Conservation (phyloP, 2,888 invertebrate genomes). For the Ophion ventricosus region DNA sequence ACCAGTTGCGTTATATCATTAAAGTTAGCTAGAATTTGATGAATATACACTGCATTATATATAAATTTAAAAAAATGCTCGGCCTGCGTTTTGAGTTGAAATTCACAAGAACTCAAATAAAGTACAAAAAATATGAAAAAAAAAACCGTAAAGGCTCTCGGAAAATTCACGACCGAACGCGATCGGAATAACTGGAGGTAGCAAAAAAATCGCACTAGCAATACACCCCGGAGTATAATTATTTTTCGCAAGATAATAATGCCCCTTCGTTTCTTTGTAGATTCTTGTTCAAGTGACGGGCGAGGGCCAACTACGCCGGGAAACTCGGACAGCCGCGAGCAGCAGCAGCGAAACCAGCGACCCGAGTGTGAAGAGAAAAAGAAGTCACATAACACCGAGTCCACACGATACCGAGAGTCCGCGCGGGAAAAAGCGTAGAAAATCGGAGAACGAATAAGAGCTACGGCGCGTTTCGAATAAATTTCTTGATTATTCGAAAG, state of each 20-base stretch:
- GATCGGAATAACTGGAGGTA: too few species aligned
- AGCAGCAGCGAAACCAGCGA: constrained; percentile 78
- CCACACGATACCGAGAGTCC: constrained; percentile 80
- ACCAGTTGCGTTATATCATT: too few species aligned
- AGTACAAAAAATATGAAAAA: too few species aligned
- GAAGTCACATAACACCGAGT: constrained; percentile 80
- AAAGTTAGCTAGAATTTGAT: too few species aligned
- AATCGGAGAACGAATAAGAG: constrained; percentile 79
- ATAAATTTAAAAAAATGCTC: too few species aligned
- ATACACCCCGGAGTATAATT: too few species aligned
- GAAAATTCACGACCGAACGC: too few species aligned
- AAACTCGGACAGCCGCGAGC: constrained; percentile 81
- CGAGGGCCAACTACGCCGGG: constrained; percentile 79
- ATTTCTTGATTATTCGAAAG: not conserved
- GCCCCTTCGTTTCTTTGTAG: constrained; percentile 68
- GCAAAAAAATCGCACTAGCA: too few species aligned
- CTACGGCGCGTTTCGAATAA: not conserved
- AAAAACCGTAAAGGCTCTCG: too few species aligned
- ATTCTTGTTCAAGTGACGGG: constrained; percentile 80
- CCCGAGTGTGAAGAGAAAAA: constrained; percentile 77
- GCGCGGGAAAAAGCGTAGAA: constrained; percentile 80
- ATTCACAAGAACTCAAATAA: too few species aligned
- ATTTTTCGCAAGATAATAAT: not conserved
- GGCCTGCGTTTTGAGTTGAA: too few species aligned
- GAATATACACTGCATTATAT: too few species aligned